Base-by-base conservation (phyloP, 1,140 invertebrate species). In the Drosophila pachea region DNA sequence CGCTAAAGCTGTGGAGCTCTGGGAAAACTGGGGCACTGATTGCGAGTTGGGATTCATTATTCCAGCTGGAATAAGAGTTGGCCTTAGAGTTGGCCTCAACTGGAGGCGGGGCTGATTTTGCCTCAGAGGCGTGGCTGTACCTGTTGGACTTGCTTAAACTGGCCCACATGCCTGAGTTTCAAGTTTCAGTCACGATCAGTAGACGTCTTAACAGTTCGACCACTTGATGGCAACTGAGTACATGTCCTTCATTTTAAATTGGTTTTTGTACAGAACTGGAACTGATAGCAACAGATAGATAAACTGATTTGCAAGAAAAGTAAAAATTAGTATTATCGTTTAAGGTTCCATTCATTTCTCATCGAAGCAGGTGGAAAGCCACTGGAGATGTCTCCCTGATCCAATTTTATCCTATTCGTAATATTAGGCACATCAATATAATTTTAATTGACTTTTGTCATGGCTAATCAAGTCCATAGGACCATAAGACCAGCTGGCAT, bases 1-100 rank as follows among this genome's bases (percentile, higher is more conserved):
- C 64, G 9, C 36, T 48, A 50, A 76, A 78, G 50, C 66, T 62
- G 49, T 56, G 36, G n/a, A 82, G 70, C 12, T 73, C 60, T 61
- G 22, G 1, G 89, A 73, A 36, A 86, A 77, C 7, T 64, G 63
- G 47, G 89, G 87, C n/a, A 86, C 64, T 33, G 49, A 53, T 52
- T 88, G 73, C 74, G 6, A 89, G 64, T 14, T 90, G 90, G 52
- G 87, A 68, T 45, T 73, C 50, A 65, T 90, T 89, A 55, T 91
- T 59, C 91, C 91, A 91, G 43, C 70, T 14, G 56, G 88, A n/a
- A n/a, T n/a, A n/a, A n/a, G n/a, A n/a, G n/a, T n/a, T n/a, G n/a
- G 88, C 50, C 43, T 36, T 29, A n/a, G 29, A 40, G 16, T 54
- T 53, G 35, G 43, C 7, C 4, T 14, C 11, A 12, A 9, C 42